Conservation (phyloP, 2,888 invertebrate genomes). For the Standfussiana lucernea region DNA sequence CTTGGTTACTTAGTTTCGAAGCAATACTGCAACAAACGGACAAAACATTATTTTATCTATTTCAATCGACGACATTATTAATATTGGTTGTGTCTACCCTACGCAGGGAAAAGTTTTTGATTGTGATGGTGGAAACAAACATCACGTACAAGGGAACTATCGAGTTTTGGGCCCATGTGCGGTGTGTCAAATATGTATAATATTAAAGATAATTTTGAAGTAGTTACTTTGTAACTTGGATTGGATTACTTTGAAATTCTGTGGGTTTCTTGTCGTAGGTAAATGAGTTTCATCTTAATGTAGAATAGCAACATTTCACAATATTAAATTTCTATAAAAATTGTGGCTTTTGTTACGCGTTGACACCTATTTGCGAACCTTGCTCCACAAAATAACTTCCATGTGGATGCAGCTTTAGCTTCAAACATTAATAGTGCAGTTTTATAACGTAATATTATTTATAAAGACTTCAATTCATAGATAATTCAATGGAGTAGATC, state of each 20-base stretch:
- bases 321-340: too few species aligned
- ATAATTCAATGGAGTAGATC: too few species aligned
- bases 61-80: background rate
- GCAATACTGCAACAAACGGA: background rate
- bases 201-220: conserved; percentile 38
- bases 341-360: too few species aligned
- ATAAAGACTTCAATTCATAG: too few species aligned
- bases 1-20: too few species aligned
- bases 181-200: conserved; percentile 28
- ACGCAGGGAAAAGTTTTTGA: background rate
- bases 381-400: too few species aligned
- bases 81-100: background rate
- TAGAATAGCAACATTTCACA: too few species aligned
- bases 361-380: too few species aligned
- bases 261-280: background rate
- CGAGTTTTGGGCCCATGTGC: conserved; percentile 3
- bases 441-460: too few species aligned
- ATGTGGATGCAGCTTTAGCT: too few species aligned
- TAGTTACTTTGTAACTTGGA: background rate
- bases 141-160: background rate
- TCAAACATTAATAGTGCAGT: too few species aligned
- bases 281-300: background rate
- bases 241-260: conserved; percentile 4
- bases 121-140: conserved; percentile 4
- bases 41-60: background rate